Evolutionary conservation across 2,113 vertebrate genomes (phyloP).

Genomic region (Nothoprocta pentlandii): DNA sequence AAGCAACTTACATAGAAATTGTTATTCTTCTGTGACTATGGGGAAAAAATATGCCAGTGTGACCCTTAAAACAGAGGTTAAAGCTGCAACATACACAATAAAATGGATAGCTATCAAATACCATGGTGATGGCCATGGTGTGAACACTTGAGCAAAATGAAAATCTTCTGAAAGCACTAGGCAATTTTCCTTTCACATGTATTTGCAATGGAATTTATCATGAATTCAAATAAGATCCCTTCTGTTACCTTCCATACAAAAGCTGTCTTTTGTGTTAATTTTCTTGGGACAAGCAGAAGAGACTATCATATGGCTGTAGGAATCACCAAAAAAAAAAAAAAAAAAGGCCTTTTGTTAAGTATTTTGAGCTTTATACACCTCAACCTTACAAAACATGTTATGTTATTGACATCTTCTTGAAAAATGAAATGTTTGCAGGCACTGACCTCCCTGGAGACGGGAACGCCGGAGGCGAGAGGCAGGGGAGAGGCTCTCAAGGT

Average conservation of each 20-base stretch:
- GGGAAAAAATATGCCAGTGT: neutral
- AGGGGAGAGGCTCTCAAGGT: neutral
- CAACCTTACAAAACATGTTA: neutral
- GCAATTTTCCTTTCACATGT: constrained; percentile 41
- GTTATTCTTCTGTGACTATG: constrained; percentile 33
- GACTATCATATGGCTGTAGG: neutral
- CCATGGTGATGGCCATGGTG: constrained; percentile 6
- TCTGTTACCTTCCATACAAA: neutral
- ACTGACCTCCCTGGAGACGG: neutral
- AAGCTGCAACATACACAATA: neutral
- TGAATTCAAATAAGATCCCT: neutral
- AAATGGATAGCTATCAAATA: constrained; percentile 55
- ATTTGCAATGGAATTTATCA: constrained; percentile 54
- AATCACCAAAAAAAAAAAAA: neutral
- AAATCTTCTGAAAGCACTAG: constrained; percentile 62
- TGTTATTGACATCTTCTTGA: constrained; percentile 8
- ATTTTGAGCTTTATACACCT: neutral
- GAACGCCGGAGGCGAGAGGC: neutral
- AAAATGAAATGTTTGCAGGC: neutral
- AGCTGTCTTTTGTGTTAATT: neutral
- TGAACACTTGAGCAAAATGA: constrained; percentile 50
- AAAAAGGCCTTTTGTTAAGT: neutral
- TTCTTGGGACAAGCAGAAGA: neutral
- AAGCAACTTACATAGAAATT: constrained; percentile 43
- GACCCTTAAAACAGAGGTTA: constrained; percentile 39